Evolutionary conservation across 2,888 invertebrate genomes (phyloP).

Genomic region (Drosophila testacea): DNA sequence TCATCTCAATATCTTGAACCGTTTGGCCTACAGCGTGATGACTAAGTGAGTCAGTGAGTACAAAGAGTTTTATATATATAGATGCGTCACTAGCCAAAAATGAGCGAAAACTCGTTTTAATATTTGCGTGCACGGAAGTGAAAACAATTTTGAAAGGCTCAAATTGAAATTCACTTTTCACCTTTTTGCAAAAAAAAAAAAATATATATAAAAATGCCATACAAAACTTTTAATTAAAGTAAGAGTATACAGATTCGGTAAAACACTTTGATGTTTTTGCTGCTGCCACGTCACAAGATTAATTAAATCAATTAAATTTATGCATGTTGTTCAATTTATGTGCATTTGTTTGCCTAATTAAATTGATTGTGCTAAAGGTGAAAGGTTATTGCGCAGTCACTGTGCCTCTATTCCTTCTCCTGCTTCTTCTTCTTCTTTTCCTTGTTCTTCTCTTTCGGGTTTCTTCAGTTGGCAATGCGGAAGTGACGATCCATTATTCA

Average conservation of each 20-base stretch:
- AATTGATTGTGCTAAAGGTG: slow-evolving; percentile 46
- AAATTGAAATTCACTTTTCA: too few species aligned
- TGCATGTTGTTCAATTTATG: slow-evolving; percentile 24
- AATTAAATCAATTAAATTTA: slow-evolving; percentile 38
- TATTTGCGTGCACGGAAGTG: too few species aligned
- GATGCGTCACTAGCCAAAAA: too few species aligned
- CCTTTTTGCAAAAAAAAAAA: too few species aligned
- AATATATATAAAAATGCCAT: too few species aligned
- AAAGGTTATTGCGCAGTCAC: slow-evolving; percentile 46
- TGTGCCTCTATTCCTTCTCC: background rate
- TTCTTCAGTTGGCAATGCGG: slow-evolving; percentile 41
- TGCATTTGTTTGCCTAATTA: slow-evolving; percentile 45
- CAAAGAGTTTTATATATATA: too few species aligned
- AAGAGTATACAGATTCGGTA: slow-evolving; percentile 9
- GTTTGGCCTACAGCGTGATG: too few species aligned
- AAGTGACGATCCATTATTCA: slow-evolving; percentile 32
- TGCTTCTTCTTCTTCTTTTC: background rate
- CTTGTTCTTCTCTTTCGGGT: background rate
- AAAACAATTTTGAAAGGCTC: too few species aligned
- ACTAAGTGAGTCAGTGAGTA: too few species aligned
- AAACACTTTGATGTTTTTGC: background rate
- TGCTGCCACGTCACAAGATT: slow-evolving; percentile 28
- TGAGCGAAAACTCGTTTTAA: too few species aligned
- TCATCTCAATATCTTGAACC: too few species aligned
- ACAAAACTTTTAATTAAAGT: background rate